phyloP scores from a whole-genome alignment of 2,113 vertebrate genomes.

The Poeciliopsis retropinna region DNA sequence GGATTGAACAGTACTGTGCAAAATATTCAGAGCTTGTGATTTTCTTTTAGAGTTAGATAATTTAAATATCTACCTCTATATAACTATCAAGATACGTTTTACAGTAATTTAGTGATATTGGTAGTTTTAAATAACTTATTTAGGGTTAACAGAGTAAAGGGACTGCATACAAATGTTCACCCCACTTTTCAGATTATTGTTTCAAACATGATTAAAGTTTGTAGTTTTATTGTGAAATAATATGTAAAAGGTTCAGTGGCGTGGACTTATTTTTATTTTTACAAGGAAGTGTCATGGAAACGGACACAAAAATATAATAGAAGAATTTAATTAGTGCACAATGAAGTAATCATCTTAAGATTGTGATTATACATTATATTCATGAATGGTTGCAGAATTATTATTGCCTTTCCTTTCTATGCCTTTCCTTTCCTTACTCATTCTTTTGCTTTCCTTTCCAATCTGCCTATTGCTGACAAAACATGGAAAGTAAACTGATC shows the following conservation, averaged over 20 bases:
- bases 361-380: conserved; percentile 50
- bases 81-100: too few species aligned
- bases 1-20: too few species aligned
- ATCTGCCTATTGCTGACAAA: conserved; percentile 46
- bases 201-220: neutral
- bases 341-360: conserved; percentile 50
- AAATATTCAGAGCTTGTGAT: too few species aligned
- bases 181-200: neutral
- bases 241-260: neutral
- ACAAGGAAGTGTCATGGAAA: neutral
- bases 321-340: conserved; percentile 24
- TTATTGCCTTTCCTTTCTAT: neutral
- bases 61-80: too few species aligned
- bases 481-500: conserved; percentile 42
- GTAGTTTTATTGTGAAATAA: neutral
- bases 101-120: too few species aligned
- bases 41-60: too few species aligned
- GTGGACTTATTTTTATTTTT: neutral
- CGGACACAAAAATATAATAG: conserved; percentile 8
- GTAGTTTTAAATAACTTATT: too few species aligned
- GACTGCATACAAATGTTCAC: neutral
- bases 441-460: conserved; percentile 1
- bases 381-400: neutral
- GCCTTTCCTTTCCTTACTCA: neutral
- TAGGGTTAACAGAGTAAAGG: neutral